Evolutionary conservation across 2,888 invertebrate genomes (phyloP), one percentile per base, ranked within the genome.

Genomic region (Criorhina ranunculi): DNA sequence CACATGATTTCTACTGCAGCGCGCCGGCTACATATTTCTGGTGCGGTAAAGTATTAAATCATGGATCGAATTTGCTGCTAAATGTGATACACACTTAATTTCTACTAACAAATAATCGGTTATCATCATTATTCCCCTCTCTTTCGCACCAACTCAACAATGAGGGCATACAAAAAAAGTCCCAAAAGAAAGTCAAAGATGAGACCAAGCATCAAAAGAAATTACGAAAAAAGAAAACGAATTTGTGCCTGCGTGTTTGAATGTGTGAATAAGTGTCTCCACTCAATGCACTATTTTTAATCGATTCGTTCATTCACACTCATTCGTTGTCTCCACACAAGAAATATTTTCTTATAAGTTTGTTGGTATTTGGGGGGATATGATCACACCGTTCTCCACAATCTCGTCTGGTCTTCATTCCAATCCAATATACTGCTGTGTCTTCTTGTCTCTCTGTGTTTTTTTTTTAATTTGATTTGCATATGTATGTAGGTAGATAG

Each of bases 251-350:
- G 37, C 40, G 24, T 24, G 24, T 24, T 1, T 24, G 24, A n/a
- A n/a, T 40, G 40, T 40, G 40, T 12, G 24, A 8, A 8, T 17
- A 3, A 24, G 17, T 44, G 31, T 12, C n/a, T 12, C 29, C 53
- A 17, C 53, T 55, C 40, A 35, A 12, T 76, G 75, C 75, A 76
- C 75, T 66, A 66, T 57, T 76, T 76, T 76, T 76, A 76, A 57
- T 67, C 49, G 59, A 51, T 76, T 51, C 55, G 57, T 57, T 59
- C 57, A 44, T 46, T 19, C 35, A 35, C 44, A 46, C 35, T 46
- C 40, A 40, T 17, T 53, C 29, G 31, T 9, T 11, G 15, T 7
- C 12, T 29, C n/a, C 31, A 8, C 15, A 24, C 4, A 24, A 1
- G 24, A 24, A 24, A 24, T 24, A 24, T 24, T 24, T 24, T 24